Evolutionary conservation across 1,140 invertebrate species (phyloP).

Genomic region (Panagrolaimus sp.): DNA sequence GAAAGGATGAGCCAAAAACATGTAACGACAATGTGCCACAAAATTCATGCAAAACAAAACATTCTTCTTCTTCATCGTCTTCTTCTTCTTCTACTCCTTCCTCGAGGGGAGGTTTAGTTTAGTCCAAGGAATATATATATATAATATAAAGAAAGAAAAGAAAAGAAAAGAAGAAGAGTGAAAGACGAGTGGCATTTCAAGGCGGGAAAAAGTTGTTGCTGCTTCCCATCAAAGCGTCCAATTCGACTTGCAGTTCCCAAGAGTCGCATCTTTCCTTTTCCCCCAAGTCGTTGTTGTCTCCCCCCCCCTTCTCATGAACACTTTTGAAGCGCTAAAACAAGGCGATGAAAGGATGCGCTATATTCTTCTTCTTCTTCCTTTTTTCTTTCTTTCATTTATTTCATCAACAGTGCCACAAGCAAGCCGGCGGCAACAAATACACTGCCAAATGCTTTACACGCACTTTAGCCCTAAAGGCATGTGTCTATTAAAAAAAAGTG

Average conservation of each 20-base stretch:
- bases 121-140: constrained; percentile 3
- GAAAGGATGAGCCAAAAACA: constrained; percentile 8
- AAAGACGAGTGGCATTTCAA: background rate
- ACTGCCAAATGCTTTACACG: constrained; percentile 13
- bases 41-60: constrained; percentile 5
- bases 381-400: background rate
- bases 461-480: constrained; percentile 1
- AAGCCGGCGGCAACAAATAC: background rate
- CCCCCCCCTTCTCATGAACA: constrained; percentile 13
- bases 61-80: background rate
- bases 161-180: background rate
- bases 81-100: too few relatives aligned
- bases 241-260: too few relatives aligned
- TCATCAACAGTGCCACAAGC: too few relatives aligned
- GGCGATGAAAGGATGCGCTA: constrained; percentile 6
- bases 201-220: constrained; percentile 17
- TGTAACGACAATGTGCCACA: background rate
- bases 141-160: constrained; percentile 7
- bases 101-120: too few relatives aligned
- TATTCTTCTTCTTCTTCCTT: background rate
- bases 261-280: background rate
- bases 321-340: constrained; percentile 18
- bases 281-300: background rate
- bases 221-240: background rate
- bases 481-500: background rate